phyloP scores from a whole-genome alignment of 1,140 invertebrate species.

The Radopholus similis region DNA sequence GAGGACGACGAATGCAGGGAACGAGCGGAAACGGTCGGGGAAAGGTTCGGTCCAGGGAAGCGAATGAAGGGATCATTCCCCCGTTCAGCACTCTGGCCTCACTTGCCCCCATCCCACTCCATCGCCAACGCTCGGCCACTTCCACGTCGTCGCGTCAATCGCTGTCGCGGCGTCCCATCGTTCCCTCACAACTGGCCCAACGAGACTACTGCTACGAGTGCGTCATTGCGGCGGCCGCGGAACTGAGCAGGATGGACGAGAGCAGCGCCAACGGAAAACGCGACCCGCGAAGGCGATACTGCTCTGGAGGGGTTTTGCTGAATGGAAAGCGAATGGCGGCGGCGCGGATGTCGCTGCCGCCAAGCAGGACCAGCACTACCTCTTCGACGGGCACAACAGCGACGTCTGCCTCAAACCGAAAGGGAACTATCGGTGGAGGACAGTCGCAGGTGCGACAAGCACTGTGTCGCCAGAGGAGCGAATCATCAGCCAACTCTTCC shows the following conservation, averaged over 20 bases:
- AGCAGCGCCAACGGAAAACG: background rate
- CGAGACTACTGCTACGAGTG: background rate
- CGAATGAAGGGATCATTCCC: background rate
- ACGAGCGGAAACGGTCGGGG: no score
- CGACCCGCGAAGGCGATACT: background rate
- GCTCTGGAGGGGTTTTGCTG: background rate
- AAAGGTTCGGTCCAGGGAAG: no score
- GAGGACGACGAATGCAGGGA: background rate
- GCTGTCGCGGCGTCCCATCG: background rate
- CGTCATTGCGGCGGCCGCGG: background rate
- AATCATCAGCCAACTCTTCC: no score
- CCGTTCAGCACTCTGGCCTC: background rate
- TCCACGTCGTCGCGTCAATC: background rate
- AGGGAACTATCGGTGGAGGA: background rate
- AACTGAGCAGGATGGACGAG: background rate
- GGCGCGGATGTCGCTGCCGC: background rate
- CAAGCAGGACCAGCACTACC: no score
- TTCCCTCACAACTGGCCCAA: background rate
- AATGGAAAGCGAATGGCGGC: background rate
- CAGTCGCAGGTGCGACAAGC: conserved; percentile 1
- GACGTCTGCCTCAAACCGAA: background rate
- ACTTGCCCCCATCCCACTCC: background rate
- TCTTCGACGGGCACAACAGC: no score
- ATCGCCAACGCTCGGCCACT: background rate
- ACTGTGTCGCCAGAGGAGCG: no score